Percentiles rank a stretch among this genome's conserved stretches.
These are phyloP conservation scores for Agriopis marginaria DNA, from an alignment of 2,888 invertebrate genomes.

Conservation along the genomic window DNA sequence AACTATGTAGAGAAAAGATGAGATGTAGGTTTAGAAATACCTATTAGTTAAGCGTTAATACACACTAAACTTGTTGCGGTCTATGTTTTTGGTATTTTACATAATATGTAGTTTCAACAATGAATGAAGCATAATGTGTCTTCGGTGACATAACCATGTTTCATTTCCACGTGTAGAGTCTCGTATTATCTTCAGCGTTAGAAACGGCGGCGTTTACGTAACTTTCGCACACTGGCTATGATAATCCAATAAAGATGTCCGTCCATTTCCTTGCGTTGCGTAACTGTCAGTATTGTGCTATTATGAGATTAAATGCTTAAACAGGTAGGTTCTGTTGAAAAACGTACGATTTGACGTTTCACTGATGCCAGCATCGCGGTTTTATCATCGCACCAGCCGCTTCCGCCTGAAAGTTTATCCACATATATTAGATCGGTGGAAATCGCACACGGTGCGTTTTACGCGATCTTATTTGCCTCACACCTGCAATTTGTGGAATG, in stretches of 20 bases:
- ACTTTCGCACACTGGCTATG: constrained; percentile 48
- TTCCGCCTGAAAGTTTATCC: too few relatives aligned
- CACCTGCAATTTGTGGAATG: too few relatives aligned
- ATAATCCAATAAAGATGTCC: constrained; percentile 65
- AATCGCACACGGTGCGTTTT: too few relatives aligned
- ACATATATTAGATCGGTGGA: too few relatives aligned
- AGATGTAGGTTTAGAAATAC: background rate
- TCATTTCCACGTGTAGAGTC: background rate
- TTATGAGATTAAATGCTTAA: constrained; percentile 57
- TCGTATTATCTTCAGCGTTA: constrained; percentile 10
- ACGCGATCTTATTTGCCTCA: too few relatives aligned
- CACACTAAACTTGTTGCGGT: background rate
- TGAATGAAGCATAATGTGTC: background rate
- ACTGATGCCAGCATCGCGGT: constrained; percentile 33
- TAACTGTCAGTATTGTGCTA: constrained; percentile 54
- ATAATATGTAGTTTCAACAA: background rate
- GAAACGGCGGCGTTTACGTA: constrained; percentile 41
- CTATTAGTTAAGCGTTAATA: too few relatives aligned
- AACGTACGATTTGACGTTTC: constrained; percentile 31
- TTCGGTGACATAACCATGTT: background rate
- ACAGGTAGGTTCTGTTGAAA: constrained; percentile 34
- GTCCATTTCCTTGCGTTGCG: constrained; percentile 50
- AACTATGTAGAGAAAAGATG: too few relatives aligned
- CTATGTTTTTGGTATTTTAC: background rate
- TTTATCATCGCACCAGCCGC: too few relatives aligned